Evolutionary conservation across 2,797 vertebrate genomes (phyloP), one percentile per base, ranked within the genome.

Genomic region (Cynodonichthys magdalenae): DNA sequence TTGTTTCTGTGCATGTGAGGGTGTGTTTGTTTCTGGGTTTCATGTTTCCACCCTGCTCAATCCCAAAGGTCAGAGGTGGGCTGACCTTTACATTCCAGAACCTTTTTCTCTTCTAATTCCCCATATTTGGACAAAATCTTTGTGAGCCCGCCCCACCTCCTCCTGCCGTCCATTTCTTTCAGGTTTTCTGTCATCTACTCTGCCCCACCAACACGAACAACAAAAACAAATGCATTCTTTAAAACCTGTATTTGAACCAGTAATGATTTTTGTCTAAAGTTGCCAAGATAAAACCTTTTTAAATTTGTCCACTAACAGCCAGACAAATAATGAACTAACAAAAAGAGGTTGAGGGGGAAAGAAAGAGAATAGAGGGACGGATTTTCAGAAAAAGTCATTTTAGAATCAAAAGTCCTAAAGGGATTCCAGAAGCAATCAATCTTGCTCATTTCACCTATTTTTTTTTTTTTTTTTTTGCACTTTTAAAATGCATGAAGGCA

Each of bases 71-170:
- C 89, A 88, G 19, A 83, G 88, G 87, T 85, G 84, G 19, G 66
- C 66, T 85, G 79, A 91, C 86, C 88, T 88, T 76, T 71, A 71
- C 92, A 92, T 93, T 92, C 91, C 87, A 67, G 24, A 73, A 63
- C 49, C 42, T 53, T 79, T 82, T 79, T 75, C 57, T 66, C 29
- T 53, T 18, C 34, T 58, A 45, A 63, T 65, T 73, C 50, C 58
- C 46, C 27, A 17, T 59, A 15, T 79, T 61, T 60, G 39, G 28
- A 57, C 50, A 57, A 58, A 59, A 41, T 54, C 44, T 56, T 24
- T 34, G 19, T 51, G 28, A 45, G 18, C 0, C 51, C 19, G 34
- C 15, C 24, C 12, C n/a, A 11, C 31, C 19, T 27, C 53, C 15
- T 15, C 15, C 31, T 17, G 45, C 51, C 15, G 0, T 48, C 17